phyloP scores from a whole-genome alignment of 2,113 vertebrate genomes.

The Puma concolor region DNA sequence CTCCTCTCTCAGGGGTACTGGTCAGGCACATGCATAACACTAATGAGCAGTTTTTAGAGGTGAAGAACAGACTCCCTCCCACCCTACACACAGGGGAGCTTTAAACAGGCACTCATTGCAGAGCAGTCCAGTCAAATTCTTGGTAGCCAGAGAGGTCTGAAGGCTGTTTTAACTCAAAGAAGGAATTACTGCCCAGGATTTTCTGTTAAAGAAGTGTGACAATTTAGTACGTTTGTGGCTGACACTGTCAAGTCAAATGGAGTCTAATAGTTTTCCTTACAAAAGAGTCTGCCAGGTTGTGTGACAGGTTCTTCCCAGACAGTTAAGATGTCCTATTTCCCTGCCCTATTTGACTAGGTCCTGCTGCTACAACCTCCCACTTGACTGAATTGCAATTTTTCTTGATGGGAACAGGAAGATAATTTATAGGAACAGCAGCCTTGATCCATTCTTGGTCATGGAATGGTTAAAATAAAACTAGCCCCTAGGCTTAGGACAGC shows the following conservation, averaged over 20 bases:
- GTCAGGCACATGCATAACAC: neutral
- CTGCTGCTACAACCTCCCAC: neutral
- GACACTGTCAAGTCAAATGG: conserved; percentile 33
- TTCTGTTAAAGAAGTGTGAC: conserved; percentile 46
- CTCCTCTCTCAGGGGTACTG: neutral
- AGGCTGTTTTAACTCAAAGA: conserved; percentile 29
- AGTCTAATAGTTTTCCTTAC: conserved; percentile 51
- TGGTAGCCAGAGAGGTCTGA: neutral
- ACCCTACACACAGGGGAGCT: neutral
- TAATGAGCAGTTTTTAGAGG: neutral
- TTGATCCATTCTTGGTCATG: accelerated
- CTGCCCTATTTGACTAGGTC: neutral
- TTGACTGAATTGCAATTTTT: neutral
- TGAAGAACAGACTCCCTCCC: neutral
- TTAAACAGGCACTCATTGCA: neutral
- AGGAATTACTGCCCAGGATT: conserved; percentile 15
- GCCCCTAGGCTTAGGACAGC: neutral
- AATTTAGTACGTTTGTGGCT: conserved; percentile 12
- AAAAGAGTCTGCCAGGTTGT: neutral
- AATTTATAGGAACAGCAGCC: neutral
- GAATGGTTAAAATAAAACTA: neutral
- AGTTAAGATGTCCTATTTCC: neutral
- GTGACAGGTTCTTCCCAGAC: neutral
- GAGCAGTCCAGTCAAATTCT: neutral
- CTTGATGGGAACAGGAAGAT: neutral